A percentile compares a stretch with the other conserved stretches of the same genome.
phyloP scores from a whole-genome alignment of 2,797 vertebrate genomes.

The Propithecus perrieri region DNA sequence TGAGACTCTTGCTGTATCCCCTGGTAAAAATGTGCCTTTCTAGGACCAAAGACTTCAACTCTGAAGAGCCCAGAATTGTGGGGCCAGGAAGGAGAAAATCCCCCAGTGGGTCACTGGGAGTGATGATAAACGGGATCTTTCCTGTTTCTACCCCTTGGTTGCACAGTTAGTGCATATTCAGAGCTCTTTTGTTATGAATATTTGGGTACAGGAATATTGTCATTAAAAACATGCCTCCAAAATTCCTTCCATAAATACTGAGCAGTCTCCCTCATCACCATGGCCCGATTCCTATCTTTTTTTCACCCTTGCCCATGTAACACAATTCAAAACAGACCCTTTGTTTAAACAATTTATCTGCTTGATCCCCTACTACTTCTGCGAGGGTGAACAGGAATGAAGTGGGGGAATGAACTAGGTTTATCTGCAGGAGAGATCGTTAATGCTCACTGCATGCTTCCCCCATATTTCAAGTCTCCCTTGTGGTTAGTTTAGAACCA shows the following conservation, averaged over 20 bases:
- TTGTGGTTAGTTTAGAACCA: background rate
- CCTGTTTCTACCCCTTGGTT: background rate
- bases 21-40: background rate
- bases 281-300: background rate
- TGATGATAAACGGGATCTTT: background rate
- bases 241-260: background rate
- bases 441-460: background rate
- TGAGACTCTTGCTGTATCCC: background rate
- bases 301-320: background rate
- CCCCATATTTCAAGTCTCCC: background rate
- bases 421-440: background rate
- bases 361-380: background rate
- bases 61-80: background rate
- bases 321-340: background rate
- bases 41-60: background rate
- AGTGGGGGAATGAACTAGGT: background rate
- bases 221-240: background rate
- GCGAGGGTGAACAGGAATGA: background rate
- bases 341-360: background rate
- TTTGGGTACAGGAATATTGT: background rate
- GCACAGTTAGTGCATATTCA: background rate
- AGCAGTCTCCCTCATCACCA: background rate
- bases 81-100: background rate
- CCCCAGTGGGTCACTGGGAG: background rate
- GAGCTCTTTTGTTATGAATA: background rate